These are phyloP conservation scores for Acanthurus leucopareius DNA, from an alignment of 2,797 vertebrate species.

Conservation along the genomic window DNA sequence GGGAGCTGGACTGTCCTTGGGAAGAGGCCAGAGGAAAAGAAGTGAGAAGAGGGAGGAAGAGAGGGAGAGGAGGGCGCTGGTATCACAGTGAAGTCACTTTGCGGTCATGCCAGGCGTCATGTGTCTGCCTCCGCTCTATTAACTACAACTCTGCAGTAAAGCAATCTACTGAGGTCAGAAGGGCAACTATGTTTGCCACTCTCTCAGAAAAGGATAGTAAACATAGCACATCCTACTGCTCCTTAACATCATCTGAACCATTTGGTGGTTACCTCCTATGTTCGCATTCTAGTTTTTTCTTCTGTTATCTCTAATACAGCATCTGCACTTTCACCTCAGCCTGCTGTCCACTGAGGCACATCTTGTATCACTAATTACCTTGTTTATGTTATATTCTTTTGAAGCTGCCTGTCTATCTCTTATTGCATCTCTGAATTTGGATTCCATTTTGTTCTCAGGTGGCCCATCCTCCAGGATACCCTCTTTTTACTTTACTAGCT, in stretches of 20 bases:
- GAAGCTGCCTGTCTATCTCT: constrained; percentile 12
- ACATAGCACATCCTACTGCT: background rate
- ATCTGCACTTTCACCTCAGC: background rate
- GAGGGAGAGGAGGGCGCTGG: constrained; percentile 31
- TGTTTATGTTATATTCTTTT: constrained; percentile 27
- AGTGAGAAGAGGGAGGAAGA: constrained; percentile 41
- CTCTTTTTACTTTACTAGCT: constrained; percentile 93
- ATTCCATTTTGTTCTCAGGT: constrained; percentile 84
- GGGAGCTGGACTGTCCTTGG: constrained; percentile 83
- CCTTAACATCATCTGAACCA: background rate
- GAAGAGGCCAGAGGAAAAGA: constrained; percentile 76
- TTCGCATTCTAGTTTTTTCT: background rate
- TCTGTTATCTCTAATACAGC: background rate
- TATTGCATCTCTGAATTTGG: background rate
- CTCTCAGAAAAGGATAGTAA: background rate
- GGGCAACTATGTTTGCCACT: constrained; percentile 17
- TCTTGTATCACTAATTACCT: constrained; percentile 15
- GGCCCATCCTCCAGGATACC: constrained; percentile 97
- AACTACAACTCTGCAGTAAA: constrained; percentile 14
- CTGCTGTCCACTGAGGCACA: background rate
- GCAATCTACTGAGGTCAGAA: constrained; percentile 3
- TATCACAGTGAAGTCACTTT: constrained; percentile 55
- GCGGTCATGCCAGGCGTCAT: constrained; percentile 35
- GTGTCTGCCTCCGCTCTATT: constrained; percentile 31
- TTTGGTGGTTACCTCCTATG: background rate